These are phyloP conservation scores for Percina caprodes DNA, from an alignment of 2,113 vertebrate species.

Conservation along the genomic window DNA sequence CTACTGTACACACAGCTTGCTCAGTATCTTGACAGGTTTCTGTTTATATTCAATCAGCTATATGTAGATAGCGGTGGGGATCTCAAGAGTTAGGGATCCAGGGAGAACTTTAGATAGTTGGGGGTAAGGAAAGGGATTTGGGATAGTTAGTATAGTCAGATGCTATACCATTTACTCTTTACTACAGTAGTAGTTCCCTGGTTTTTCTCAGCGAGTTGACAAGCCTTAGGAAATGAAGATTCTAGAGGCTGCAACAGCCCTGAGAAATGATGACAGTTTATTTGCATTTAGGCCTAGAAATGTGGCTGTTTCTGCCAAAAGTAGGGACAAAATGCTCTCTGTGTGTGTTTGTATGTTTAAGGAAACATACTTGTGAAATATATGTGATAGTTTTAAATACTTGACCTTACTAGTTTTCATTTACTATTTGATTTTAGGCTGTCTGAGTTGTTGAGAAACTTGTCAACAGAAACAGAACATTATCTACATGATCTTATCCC, in stretches of 20 bases:
- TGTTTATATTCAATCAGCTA: slow-evolving; percentile 27
- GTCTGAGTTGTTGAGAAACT: not conserved
- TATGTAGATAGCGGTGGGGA: not conserved
- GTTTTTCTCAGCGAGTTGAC: slow-evolving; percentile 6
- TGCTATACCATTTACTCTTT: not conserved
- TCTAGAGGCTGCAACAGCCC: slow-evolving; percentile 5
- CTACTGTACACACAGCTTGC: slow-evolving; percentile 21
- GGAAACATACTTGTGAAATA: slow-evolving; percentile 2
- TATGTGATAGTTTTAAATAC: not conserved
- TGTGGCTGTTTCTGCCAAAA: not conserved
- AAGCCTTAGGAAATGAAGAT: slow-evolving; percentile 1
- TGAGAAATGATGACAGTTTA: slow-evolving; percentile 24
- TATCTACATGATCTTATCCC: slow-evolving; percentile 10
- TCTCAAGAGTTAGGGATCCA: slow-evolving; percentile 2
- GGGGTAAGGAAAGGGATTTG: not conserved
- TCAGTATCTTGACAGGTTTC: slow-evolving; percentile 22
- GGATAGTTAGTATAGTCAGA: slow-evolving; percentile 14
- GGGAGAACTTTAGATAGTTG: slow-evolving; percentile 1
- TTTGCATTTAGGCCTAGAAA: slow-evolving; percentile 28
- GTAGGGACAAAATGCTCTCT: not conserved
- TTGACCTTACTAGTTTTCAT: not conserved
- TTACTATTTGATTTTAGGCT: not conserved
- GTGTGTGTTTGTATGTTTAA: slow-evolving; percentile 1
- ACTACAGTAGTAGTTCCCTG: not conserved
- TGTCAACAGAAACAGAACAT: not conserved